Conservation (phyloP, 2,888 invertebrate genomes). For the Heliconius hortense region DNA sequence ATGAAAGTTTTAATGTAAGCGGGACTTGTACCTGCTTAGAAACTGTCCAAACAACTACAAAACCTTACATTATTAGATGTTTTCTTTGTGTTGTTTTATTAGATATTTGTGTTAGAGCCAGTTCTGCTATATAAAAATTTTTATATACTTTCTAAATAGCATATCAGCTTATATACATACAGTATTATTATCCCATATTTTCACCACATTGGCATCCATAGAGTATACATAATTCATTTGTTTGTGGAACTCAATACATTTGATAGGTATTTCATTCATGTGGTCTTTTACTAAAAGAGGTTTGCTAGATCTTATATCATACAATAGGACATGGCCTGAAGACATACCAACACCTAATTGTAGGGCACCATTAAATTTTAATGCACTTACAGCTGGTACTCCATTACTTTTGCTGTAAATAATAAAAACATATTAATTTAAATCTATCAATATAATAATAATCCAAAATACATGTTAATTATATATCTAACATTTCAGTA, state of each 20-base stretch:
- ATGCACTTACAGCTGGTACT: constrained; percentile 88
- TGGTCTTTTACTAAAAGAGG: constrained; percentile 97
- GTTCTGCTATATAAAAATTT: neutral
- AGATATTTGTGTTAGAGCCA: too few relatives aligned
- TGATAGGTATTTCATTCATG: constrained; percentile 95
- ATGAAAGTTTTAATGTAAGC: neutral
- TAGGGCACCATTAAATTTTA: constrained; percentile 88
- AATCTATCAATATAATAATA: too few relatives aligned
- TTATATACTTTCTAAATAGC: neutral
- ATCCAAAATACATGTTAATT: too few relatives aligned
- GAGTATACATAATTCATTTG: constrained; percentile 91
- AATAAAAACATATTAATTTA: constrained; percentile 11
- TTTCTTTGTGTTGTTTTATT: too few relatives aligned
- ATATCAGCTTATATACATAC: constrained; percentile 71
- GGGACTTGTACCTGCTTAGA: neutral
- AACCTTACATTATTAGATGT: neutral
- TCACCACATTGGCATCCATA: constrained; percentile 93
- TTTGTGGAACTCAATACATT: constrained; percentile 91
- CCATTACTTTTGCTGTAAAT: constrained; percentile 80
- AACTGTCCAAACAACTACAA: neutral
- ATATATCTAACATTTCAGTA: too few relatives aligned
- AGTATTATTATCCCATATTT: constrained; percentile 94
- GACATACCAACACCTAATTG: constrained; percentile 95
- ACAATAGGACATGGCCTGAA: constrained; percentile 96
- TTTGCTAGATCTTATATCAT: constrained; percentile 95